A percentile compares a stretch with the other conserved stretches of the same genome.
These are phyloP conservation scores for Motacilla alba DNA, from an alignment of 2,113 vertebrate genomes.

Conservation along the genomic window DNA sequence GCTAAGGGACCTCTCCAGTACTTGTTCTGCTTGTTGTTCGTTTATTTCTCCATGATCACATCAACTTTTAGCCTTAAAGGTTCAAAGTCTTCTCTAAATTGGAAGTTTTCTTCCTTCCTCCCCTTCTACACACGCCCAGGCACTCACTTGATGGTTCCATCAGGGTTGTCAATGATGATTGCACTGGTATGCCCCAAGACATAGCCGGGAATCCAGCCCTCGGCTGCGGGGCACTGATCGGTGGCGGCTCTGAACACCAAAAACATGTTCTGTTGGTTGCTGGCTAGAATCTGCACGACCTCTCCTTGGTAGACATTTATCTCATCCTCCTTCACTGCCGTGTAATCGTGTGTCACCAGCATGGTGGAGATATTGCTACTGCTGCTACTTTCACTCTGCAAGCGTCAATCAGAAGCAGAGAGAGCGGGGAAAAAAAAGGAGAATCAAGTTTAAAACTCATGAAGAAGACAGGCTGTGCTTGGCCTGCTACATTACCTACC, in stretches of 20 bases:
- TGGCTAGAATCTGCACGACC: constrained; percentile 98
- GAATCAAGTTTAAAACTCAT: background rate
- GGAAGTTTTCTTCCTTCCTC: background rate
- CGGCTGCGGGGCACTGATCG: constrained; percentile 95
- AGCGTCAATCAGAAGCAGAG: background rate
- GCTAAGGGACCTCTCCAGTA: background rate
- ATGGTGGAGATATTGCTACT: constrained; percentile 99
- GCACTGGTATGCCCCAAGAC: constrained; percentile 97
- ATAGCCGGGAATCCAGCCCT: constrained; percentile 99
- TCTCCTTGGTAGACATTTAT: constrained; percentile 97
- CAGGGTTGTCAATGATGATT: constrained; percentile 87
- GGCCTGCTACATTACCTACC: background rate
- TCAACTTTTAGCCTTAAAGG: background rate
- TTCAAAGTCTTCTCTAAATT: background rate
- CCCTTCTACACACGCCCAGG: background rate
- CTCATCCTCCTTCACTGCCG: constrained; percentile 99
- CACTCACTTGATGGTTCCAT: constrained; percentile 94
- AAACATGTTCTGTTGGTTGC: constrained; percentile 99
- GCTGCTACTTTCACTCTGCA: constrained; percentile 99
- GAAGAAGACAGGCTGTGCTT: background rate
- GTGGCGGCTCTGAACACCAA: constrained; percentile 98
- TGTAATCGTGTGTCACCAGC: constrained; percentile 98
- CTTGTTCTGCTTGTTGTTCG: background rate
- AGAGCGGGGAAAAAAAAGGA: background rate
- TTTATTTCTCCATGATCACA: background rate